These are phyloP conservation scores for Phortica okadai DNA, from an alignment of 2,888 invertebrate genomes.

Conservation along the genomic window DNA sequence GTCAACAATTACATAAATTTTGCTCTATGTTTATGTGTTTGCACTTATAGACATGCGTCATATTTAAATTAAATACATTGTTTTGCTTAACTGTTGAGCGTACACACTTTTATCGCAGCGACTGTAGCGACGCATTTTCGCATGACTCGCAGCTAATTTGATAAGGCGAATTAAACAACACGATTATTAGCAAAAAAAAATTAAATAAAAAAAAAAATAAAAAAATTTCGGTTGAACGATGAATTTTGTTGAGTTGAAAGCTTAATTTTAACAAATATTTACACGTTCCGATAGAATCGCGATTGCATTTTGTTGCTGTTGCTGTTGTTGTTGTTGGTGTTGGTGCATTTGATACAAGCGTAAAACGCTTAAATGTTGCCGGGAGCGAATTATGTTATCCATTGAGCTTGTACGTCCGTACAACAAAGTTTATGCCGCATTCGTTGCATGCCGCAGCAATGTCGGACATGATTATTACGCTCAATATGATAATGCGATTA, in stretches of 20 bases:
- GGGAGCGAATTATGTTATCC: constrained; percentile 54
- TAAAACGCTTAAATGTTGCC: constrained; percentile 66
- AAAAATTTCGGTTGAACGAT: background rate
- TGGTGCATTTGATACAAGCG: constrained; percentile 38
- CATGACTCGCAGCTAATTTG: constrained; percentile 13
- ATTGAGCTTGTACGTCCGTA: background rate
- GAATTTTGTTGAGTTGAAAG: constrained; percentile 61
- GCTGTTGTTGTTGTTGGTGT: background rate
- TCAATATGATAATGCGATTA: constrained; percentile 48
- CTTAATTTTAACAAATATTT: constrained; percentile 69
- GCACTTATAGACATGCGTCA: no score
- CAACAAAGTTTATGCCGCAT: constrained; percentile 14
- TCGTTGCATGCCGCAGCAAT: constrained; percentile 2
- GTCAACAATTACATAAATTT: no score
- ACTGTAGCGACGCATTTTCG: background rate
- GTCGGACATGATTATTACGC: background rate
- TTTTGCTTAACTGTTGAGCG: background rate
- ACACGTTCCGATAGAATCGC: constrained; percentile 64
- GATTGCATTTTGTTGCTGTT: constrained; percentile 52
- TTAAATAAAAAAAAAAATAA: background rate
- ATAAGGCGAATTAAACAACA: background rate
- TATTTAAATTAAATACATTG: no score
- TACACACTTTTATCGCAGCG: background rate
- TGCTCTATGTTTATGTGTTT: no score
- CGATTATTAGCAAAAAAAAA: background rate